Evolutionary conservation across 2,888 invertebrate genomes (phyloP).

Genomic region (Dichetophora obliterata): DNA sequence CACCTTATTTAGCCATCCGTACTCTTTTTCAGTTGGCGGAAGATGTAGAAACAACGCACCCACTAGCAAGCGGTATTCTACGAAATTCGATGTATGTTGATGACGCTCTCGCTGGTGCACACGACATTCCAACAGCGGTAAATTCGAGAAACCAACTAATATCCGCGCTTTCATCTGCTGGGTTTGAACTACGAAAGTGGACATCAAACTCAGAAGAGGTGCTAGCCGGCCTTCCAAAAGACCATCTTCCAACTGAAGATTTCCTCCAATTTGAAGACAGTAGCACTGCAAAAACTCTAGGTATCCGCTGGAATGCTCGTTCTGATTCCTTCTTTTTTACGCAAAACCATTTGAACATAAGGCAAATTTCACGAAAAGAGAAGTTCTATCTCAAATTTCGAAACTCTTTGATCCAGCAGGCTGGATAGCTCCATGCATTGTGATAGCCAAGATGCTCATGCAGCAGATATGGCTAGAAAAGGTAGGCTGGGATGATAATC

Average conservation of each 20-base stretch:
- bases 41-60: conserved; percentile 27
- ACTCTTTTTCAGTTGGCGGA: conserved; percentile 34
- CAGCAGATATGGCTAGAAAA: conserved; percentile 18
- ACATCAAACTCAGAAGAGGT: conserved; percentile 21
- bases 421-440: conserved; percentile 18
- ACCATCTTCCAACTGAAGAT: conserved; percentile 10
- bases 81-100: conserved; percentile 45
- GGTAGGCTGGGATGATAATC: not conserved
- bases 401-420: conserved; percentile 25
- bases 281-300: conserved; percentile 39
- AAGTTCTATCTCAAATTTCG: conserved; percentile 12
- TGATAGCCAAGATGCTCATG: conserved; percentile 9
- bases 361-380: conserved; percentile 35
- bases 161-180: conserved; percentile 28
- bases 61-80: conserved; percentile 34
- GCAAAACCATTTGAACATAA: not conserved
- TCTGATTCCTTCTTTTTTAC: conserved; percentile 28
- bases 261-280: conserved; percentile 36
- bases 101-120: conserved; percentile 38
- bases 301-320: conserved; percentile 42
- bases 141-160: conserved; percentile 28
- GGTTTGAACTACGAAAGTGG: conserved; percentile 32
- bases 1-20: not conserved
- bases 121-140: conserved; percentile 33
- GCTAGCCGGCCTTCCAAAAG: not conserved